phyloP scores from a whole-genome alignment of 37 sponge, comb jelly and placozoan genomes.

The Axinella damicornis region DNA sequence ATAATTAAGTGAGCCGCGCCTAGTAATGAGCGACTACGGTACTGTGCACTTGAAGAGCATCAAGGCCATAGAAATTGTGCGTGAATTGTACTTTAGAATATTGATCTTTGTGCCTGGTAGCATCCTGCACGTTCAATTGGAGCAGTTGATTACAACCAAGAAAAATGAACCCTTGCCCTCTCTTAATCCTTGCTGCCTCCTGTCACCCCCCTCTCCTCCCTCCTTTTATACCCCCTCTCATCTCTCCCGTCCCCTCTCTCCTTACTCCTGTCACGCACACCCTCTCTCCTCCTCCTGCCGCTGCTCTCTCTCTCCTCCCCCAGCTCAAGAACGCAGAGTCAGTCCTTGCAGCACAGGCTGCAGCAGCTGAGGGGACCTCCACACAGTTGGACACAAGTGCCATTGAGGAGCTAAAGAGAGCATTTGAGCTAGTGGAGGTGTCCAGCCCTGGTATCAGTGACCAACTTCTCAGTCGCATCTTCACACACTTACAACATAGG shows the following conservation, averaged over 20 bases:
- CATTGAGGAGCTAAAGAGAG: conserved; percentile 81
- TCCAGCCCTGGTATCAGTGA: conserved; percentile 87
- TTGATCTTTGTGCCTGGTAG: no score
- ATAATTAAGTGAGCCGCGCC: no score
- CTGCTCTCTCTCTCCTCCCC: not conserved
- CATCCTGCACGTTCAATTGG: no score
- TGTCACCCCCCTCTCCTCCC: no score
- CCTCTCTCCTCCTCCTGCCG: not conserved
- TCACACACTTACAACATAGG: conserved; percentile 38
- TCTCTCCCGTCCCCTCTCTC: not conserved
- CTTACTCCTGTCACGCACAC: not conserved
- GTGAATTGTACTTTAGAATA: no score
- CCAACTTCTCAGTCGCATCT: conserved; percentile 36
- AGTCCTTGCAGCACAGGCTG: not conserved
- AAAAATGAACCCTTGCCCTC: no score
- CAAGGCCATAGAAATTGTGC: no score
- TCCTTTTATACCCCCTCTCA: not conserved
- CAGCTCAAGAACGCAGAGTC: not conserved
- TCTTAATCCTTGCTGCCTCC: no score
- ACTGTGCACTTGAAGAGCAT: no score
- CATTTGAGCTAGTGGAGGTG: conserved; percentile 86
- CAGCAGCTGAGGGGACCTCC: not conserved
- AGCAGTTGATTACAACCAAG: no score
- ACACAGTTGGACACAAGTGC: conserved; percentile 18
- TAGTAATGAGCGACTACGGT: no score